A percentile compares a stretch with the other conserved stretches of the same genome.
Evolutionary conservation across 2,113 vertebrate species (phyloP).

Genomic region (Tretioscincus oriximinensis): DNA sequence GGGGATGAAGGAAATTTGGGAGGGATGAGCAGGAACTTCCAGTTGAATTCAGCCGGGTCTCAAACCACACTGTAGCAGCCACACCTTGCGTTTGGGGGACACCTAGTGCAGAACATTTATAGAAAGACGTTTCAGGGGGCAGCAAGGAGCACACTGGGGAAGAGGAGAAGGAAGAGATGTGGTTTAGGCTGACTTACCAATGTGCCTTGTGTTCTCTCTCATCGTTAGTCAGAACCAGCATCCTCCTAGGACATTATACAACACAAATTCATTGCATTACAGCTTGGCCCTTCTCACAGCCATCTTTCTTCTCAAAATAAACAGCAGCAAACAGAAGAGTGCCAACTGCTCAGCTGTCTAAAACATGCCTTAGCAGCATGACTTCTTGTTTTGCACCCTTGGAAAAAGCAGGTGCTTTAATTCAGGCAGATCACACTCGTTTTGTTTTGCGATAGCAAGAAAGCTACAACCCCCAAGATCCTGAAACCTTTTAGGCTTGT

Average conservation of each 20-base stretch:
- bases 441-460: conserved; percentile 38
- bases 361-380: background rate
- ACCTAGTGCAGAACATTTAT: conserved; percentile 19
- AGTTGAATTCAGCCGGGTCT: conserved; percentile 61
- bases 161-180: fast-evolving
- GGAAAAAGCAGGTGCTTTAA: conserved; percentile 37
- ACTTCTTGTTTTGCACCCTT: conserved; percentile 8
- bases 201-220: conserved; percentile 37
- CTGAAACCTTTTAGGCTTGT: conserved; percentile 15
- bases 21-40: conserved; percentile 47
- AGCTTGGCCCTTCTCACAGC: conserved; percentile 62
- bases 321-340: conserved; percentile 55
- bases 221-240: conserved; percentile 54
- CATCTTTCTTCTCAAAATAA: conserved; percentile 53
- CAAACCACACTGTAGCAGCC: conserved; percentile 55
- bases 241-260: conserved; percentile 55
- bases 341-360: conserved; percentile 26
- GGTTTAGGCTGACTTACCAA: conserved; percentile 28
- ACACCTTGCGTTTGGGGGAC: conserved; percentile 55
- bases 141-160: background rate
- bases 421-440: background rate
- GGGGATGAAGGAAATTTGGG: conserved; percentile 31
- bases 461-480: conserved; percentile 45
- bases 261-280: conserved; percentile 57
- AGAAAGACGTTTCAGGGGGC: background rate